These are phyloP conservation scores for Pithys albifrons DNA, from an alignment of 2,113 vertebrate genomes.

Conservation along the genomic window DNA sequence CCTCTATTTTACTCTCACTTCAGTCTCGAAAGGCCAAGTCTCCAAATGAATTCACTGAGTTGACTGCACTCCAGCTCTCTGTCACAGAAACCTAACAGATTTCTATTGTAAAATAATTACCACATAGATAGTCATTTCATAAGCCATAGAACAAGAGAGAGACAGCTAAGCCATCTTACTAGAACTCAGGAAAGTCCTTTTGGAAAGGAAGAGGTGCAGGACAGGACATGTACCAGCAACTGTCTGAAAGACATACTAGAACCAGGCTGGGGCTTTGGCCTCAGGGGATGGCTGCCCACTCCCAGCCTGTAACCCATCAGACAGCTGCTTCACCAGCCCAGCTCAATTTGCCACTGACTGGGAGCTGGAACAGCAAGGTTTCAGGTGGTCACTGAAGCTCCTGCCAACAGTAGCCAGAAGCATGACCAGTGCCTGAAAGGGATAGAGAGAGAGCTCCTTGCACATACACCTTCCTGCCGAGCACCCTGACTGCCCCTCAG, in stretches of 20 bases:
- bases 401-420: not conserved
- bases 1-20: not conserved
- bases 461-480: rapidly evolving
- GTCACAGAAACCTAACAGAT: not conserved
- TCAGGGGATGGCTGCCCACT: not conserved
- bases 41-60: not conserved
- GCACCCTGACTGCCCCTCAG: not conserved
- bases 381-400: not conserved
- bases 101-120: not conserved
- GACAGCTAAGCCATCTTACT: not conserved
- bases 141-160: not conserved
- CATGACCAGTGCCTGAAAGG: not conserved
- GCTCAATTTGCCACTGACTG: not conserved
- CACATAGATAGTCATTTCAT: not conserved
- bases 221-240: not conserved
- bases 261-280: not conserved
- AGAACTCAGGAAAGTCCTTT: not conserved
- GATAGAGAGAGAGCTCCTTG: not conserved
- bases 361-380: rapidly evolving
- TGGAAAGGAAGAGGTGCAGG: not conserved
- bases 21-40: not conserved
- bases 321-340: not conserved
- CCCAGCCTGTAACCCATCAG: too few species aligned
- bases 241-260: not conserved
- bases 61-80: not conserved